Conservation (phyloP, 1,140 invertebrate genomes). For the Drosophila melanica region DNA sequence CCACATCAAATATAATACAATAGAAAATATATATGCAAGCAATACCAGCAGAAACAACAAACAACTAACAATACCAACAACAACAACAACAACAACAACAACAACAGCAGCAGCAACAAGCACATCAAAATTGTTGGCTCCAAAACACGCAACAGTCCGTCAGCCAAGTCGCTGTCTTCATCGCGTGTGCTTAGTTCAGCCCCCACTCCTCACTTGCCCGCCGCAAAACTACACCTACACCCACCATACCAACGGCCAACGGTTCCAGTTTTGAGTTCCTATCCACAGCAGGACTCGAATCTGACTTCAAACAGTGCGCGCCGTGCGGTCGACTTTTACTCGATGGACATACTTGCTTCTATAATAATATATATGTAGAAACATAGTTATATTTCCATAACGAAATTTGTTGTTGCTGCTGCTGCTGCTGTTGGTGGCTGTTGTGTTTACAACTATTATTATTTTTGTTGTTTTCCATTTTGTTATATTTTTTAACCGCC, state of each 20-base stretch:
- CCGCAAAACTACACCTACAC: background rate
- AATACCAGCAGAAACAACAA: slow-evolving; percentile 23
- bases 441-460: slow-evolving; percentile 10
- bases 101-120: slow-evolving; percentile 43
- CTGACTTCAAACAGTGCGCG: slow-evolving; percentile 58
- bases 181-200: slow-evolving; percentile 44
- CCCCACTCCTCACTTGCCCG: background rate
- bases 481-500: slow-evolving; percentile 42
- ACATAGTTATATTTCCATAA: slow-evolving; percentile 62
- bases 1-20: slow-evolving; percentile 69
- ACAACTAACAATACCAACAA: slow-evolving; percentile 14
- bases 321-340: slow-evolving; percentile 50
- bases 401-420: slow-evolving; percentile 31
- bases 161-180: slow-evolving; percentile 43
- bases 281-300: slow-evolving; percentile 44
- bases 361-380: slow-evolving; percentile 4
- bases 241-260: background rate
- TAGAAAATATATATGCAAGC: slow-evolving; percentile 57
- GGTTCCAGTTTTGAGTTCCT: slow-evolving; percentile 25
- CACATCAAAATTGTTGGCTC: slow-evolving; percentile 69
- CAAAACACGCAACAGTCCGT: slow-evolving; percentile 78
- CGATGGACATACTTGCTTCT: slow-evolving; percentile 10
- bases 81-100: slow-evolving; percentile 16
- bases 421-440: background rate
- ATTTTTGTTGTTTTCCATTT: slow-evolving; percentile 38